A percentile compares a stretch with the other conserved stretches of the same genome.
Conservation (phyloP, 2,797 vertebrate genomes). For the Netta rufina region DNA sequence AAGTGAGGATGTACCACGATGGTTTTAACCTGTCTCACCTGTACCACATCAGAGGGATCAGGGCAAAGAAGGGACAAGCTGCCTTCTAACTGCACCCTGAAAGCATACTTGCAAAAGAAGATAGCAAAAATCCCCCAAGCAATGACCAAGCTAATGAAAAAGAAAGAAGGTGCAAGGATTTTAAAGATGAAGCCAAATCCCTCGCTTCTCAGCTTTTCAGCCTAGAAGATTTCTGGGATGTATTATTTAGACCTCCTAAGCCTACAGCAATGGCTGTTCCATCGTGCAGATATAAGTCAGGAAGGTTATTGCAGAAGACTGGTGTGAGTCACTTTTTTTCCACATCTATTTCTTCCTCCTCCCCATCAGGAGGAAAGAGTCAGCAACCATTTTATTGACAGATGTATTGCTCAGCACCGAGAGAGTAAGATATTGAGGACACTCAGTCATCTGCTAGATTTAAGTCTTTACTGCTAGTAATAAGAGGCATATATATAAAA, state of each 20-base stretch:
- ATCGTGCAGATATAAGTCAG: neutral
- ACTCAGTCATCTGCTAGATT: neutral
- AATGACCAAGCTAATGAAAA: neutral
- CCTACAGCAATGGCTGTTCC: neutral
- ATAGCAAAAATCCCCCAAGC: neutral
- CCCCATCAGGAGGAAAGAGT: neutral
- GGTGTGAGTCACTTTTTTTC: neutral
- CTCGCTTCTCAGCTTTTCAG: neutral
- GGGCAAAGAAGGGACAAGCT: neutral
- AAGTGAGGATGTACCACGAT: neutral
- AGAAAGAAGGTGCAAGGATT: neutral
- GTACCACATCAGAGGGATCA: neutral
- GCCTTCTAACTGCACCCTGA: neutral
- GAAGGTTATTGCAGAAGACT: neutral
- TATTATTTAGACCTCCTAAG: neutral
- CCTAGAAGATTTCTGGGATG: neutral
- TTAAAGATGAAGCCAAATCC: neutral
- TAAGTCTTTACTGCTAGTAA: neutral
- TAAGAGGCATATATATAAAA: slow-evolving; percentile 10
- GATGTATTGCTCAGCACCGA: neutral
- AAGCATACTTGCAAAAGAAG: neutral
- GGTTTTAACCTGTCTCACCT: neutral
- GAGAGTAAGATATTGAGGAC: neutral
- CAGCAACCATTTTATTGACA: slow-evolving; percentile 4
- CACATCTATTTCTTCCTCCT: neutral